Base-by-base conservation (phyloP, 2,888 invertebrate species). In the Nemoura dubitans region DNA sequence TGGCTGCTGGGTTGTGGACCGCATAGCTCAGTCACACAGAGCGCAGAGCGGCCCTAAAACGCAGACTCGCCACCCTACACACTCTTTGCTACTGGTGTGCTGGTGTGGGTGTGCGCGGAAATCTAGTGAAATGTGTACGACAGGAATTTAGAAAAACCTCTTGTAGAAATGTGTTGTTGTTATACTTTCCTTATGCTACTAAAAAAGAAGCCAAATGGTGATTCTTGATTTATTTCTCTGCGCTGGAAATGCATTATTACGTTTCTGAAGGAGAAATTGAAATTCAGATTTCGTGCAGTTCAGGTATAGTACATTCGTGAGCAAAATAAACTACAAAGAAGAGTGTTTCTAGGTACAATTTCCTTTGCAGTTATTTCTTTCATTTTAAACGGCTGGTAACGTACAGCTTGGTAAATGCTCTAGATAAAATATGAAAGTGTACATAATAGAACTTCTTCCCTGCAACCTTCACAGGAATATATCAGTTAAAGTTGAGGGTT, bases 81-180 rank as follows among this genome's bases (percentile, higher is more conserved):
- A 21, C 10, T 21, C 59, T 14, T 16, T 59, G 16, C 59, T 10
- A 3, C 2, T 2, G 6, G 59, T 59, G 16, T 81, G 10, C 29
- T 7, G 80, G 27, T 80, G 80, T 36, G 36, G 5, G 36, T 36
- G 36, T n/a, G 36, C 36, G 59, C 21, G 21, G 59, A 3, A 59
- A 59, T 59, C 59, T 59, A 59, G 59, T 59, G 59, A 59, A 59
- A 59, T 59, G 59, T 59, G 59, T 59, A 59, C 59, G 59, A 59
- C 59, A 14, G 59, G 21, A 59, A 59, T 59, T 59, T 59, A 59
- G 59, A 81, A 81, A 81, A 81, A 81, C 81, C 81, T 81, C 81
- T 81, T 81, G 30, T n/a, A 81, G 81, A 81, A 81, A 81, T 81
- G 81, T 81, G 81, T 81, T 81, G 81, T 81, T 81, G 59, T 59